These are phyloP conservation scores for Hydropsyche tenuis DNA, from an alignment of 1,140 invertebrate genomes.

Conservation along the genomic window DNA sequence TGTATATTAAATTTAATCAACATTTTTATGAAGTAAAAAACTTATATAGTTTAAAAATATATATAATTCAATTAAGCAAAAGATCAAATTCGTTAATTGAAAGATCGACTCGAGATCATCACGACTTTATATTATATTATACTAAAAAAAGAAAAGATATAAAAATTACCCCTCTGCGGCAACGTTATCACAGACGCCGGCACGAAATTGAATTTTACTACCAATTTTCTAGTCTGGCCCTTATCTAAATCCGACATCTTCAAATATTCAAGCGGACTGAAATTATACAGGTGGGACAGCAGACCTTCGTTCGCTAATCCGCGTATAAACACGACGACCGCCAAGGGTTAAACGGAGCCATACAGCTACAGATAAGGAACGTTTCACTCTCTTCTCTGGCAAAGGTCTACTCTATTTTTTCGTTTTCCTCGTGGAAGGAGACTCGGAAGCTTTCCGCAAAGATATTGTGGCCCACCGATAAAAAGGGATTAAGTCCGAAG, in stretches of 20 bases:
- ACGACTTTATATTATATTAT: no score
- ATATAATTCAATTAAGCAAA: no score
- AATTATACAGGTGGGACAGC: conserved; percentile 8
- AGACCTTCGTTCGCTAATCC: neutral
- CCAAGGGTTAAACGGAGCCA: neutral
- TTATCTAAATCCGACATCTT: conserved; percentile 2
- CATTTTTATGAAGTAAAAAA: no score
- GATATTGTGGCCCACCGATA: neutral
- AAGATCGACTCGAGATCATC: no score
- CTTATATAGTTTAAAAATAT: no score
- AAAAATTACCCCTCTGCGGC: no score
- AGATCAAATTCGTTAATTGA: no score
- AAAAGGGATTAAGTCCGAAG: conserved; percentile 5
- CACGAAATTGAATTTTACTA: neutral
- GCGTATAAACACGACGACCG: conserved; percentile 10
- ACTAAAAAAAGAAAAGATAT: no score
- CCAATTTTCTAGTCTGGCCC: neutral
- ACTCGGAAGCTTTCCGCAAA: neutral
- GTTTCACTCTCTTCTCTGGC: neutral
- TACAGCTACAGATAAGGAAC: neutral
- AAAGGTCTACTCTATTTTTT: no score
- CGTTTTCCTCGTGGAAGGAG: neutral
- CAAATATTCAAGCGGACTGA: neutral
- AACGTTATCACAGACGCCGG: neutral
- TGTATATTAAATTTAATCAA: no score